These are phyloP conservation scores for Epirrhoe tristata DNA, from an alignment of 2,888 invertebrate species.

Conservation along the genomic window DNA sequence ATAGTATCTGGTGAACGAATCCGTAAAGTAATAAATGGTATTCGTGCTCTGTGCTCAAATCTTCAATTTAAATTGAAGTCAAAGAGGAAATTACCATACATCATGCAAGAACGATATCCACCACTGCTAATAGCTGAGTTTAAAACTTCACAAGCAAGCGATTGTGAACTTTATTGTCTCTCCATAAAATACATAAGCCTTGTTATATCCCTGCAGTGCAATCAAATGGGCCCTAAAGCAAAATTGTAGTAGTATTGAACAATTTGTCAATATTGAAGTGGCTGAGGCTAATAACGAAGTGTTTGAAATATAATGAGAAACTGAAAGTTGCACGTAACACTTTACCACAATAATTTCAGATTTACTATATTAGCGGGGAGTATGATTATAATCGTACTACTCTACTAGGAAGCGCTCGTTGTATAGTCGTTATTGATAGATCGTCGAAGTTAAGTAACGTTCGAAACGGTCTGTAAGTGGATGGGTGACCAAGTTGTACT, in stretches of 20 bases:
- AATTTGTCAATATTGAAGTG: conserved; percentile 37
- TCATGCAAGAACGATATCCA: conserved; percentile 13
- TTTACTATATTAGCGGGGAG: too few relatives aligned
- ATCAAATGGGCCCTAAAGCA: conserved; percentile 38
- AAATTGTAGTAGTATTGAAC: conserved; percentile 40
- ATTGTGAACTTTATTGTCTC: conserved; percentile 19
- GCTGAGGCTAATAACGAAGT: neutral
- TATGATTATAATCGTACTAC: too few relatives aligned
- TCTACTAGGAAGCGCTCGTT: too few relatives aligned
- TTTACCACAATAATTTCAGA: too few relatives aligned
- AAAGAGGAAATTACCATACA: conserved; percentile 10
- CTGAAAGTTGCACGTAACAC: neutral
- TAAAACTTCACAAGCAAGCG: conserved; percentile 7
- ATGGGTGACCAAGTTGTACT: too few relatives aligned
- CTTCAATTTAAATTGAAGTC: conserved; percentile 11
- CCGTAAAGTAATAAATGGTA: neutral
- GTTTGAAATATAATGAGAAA: neutral
- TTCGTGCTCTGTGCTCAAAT: conserved; percentile 1
- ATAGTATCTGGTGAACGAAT: too few relatives aligned
- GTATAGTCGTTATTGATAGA: too few relatives aligned
- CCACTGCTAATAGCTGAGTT: conserved; percentile 12
- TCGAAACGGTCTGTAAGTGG: too few relatives aligned
- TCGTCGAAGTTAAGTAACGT: too few relatives aligned
- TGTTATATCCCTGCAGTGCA: conserved; percentile 36
- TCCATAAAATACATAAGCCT: conserved; percentile 26